phyloP scores from a whole-genome alignment of 2,113 vertebrate species.

The Arvicanthis niloticus region DNA sequence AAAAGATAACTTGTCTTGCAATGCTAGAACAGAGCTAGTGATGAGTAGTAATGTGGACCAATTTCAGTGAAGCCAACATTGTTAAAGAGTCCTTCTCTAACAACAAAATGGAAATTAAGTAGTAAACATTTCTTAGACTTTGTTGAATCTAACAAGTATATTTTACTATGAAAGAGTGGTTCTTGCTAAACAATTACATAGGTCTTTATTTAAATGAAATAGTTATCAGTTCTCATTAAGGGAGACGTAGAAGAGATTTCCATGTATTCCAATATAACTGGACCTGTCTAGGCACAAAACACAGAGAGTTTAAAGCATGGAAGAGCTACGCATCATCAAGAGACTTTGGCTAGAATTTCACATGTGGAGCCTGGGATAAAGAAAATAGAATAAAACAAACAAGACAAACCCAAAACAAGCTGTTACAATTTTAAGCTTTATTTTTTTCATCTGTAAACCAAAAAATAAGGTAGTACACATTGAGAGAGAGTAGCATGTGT shows the following conservation, averaged over 20 bases:
- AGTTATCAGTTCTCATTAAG: neutral
- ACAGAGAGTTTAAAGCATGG: neutral
- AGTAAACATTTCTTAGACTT: neutral
- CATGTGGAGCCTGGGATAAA: neutral
- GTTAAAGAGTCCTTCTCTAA: neutral
- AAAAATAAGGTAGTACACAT: neutral
- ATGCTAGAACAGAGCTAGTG: neutral
- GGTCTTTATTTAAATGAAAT: slow-evolving; percentile 25
- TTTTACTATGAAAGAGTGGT: slow-evolving; percentile 47
- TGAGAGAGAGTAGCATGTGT: neutral
- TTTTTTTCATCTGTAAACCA: slow-evolving; percentile 21
- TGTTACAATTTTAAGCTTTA: neutral
- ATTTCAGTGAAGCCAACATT: neutral
- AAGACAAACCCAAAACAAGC: neutral
- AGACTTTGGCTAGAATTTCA: neutral
- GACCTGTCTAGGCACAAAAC: neutral
- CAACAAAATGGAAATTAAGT: neutral
- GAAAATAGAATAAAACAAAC: neutral
- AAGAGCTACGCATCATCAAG: neutral
- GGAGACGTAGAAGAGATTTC: neutral
- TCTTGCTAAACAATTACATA: neutral
- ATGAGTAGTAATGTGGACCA: neutral
- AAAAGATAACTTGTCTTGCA: slow-evolving; percentile 1
- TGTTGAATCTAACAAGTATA: neutral
- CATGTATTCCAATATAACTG: neutral